phyloP scores from a whole-genome alignment of 2,888 invertebrate species.

The Perizoma affinitatum region DNA sequence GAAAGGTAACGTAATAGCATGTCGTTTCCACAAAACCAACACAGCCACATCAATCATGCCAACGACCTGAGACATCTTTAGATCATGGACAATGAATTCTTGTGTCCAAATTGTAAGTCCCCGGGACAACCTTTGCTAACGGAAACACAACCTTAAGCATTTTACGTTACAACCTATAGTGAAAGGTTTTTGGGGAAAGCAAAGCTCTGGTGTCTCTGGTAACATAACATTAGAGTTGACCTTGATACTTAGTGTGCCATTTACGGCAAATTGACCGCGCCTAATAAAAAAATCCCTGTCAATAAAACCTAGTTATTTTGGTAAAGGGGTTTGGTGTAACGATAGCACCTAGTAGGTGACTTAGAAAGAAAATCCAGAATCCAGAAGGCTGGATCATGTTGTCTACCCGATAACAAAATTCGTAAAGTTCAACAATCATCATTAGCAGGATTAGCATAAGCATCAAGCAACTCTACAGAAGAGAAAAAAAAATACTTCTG shows the following conservation, averaged over 20 bases:
- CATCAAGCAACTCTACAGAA: too few species aligned
- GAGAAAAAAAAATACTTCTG: too few species aligned
- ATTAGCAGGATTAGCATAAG: too few species aligned
- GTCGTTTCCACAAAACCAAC: constrained; percentile 50
- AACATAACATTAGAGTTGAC: constrained; percentile 48
- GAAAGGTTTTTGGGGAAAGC: constrained; percentile 35
- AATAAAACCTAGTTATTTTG: constrained; percentile 4
- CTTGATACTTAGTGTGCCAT: constrained; percentile 63
- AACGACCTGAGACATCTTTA: constrained; percentile 63
- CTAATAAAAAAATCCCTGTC: constrained; percentile 56
- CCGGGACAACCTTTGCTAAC: constrained; percentile 32
- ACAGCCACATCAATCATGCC: constrained; percentile 56
- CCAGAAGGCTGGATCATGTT: too few species aligned
- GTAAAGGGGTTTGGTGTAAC: too few species aligned
- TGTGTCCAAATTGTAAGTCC: constrained; percentile 43
- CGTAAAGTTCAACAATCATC: too few species aligned
- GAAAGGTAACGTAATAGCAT: constrained; percentile 36
- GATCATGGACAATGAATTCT: constrained; percentile 55
- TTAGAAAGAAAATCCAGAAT: too few species aligned
- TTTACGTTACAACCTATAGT: constrained; percentile 30
- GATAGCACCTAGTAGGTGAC: too few species aligned
- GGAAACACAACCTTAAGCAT: constrained; percentile 42
- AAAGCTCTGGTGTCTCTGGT: constrained; percentile 39
- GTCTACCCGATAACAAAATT: too few species aligned
- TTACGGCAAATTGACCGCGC: constrained; percentile 64